Base-by-base conservation (phyloP, 2,113 vertebrate species). In the Oreocharis arfaki region DNA sequence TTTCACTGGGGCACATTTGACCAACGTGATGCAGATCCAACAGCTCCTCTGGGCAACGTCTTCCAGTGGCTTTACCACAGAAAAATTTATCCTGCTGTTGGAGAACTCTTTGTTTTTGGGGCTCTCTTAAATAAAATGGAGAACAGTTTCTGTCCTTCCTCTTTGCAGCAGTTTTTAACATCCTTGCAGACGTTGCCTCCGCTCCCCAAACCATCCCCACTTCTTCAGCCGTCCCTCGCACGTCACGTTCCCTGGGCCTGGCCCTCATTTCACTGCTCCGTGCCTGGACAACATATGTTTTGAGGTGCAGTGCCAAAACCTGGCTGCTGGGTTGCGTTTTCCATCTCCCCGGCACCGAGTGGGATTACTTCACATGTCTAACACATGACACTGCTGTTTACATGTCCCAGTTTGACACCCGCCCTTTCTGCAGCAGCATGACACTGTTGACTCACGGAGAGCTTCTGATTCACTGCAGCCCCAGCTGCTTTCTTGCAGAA, bases 401-500 rank as follows among this genome's bases (percentile, higher is more conserved):
- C 87, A 23, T 32, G 94, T 87, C 96, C 95, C 94, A 59, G 86
- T 87, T 55, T 90, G 92, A 89, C 96, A 87, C 84, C 60, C 50
- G 75, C 94, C 95, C 95, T 93, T 90, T 55, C 59, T 67, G 79
- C 90, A 86, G 61, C 55, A 46, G 32, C 83, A 22, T 33, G 78
- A 61, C 96, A 83, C 88, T 9, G 8, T 50, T 90, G 92, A 63
- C 91, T 96, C 91, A 86, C 69, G 30, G 81, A 16, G 71, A 74
- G 89, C 93, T 84, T 32, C 96, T 93, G 93, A 90, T 87, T 95
- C 96, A 78, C 73, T 68, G 76, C 74, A 95, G 78, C 80, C 95
- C 95, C 96, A 95, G 95, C 96, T 93, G 91, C 95, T 84, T 89
- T 37, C 90, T 56, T 60, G 89, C 86, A 95, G 95, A 97, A 89